Evolutionary conservation across 1,140 invertebrate species (phyloP).

Genomic region (Zaprionus taronus): DNA sequence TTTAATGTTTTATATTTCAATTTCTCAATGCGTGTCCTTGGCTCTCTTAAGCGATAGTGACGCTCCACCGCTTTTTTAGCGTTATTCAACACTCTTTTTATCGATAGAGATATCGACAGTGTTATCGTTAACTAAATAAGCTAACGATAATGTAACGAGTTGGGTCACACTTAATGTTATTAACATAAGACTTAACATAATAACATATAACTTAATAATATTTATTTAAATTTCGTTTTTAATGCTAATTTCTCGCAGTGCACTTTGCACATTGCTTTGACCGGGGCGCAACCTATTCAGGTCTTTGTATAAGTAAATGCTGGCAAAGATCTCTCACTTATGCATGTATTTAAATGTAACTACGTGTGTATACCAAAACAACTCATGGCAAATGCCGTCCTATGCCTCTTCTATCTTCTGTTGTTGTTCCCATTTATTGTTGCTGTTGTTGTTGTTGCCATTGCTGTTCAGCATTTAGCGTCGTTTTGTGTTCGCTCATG

Average conservation of each 20-base stretch:
- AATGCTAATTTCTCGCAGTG: neutral
- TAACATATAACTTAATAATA: neutral
- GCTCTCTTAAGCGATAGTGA: too few species aligned
- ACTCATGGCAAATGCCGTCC: conserved; percentile 12
- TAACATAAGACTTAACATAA: neutral
- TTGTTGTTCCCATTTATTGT: conserved; percentile 3
- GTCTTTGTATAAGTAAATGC: conserved; percentile 42
- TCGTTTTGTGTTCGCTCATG: conserved; percentile 65
- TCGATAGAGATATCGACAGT: too few species aligned
- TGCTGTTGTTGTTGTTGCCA: neutral
- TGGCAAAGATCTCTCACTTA: conserved; percentile 40
- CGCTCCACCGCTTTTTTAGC: too few species aligned
- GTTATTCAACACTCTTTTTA: too few species aligned
- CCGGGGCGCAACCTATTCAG: neutral
- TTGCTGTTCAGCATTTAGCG: conserved; percentile 47
- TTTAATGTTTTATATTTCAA: neutral
- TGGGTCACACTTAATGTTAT: too few species aligned
- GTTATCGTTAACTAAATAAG: too few species aligned
- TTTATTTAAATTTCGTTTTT: neutral
- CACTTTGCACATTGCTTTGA: neutral
- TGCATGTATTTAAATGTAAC: conserved; percentile 47
- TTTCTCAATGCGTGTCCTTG: neutral
- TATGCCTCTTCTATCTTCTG: conserved; percentile 9
- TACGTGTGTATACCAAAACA: conserved; percentile 35
- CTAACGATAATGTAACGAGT: too few species aligned